Evolutionary conservation across 1,140 invertebrate species (phyloP), one percentile per base, ranked within the genome.

Genomic region (Trypoxylus dichotomus): DNA sequence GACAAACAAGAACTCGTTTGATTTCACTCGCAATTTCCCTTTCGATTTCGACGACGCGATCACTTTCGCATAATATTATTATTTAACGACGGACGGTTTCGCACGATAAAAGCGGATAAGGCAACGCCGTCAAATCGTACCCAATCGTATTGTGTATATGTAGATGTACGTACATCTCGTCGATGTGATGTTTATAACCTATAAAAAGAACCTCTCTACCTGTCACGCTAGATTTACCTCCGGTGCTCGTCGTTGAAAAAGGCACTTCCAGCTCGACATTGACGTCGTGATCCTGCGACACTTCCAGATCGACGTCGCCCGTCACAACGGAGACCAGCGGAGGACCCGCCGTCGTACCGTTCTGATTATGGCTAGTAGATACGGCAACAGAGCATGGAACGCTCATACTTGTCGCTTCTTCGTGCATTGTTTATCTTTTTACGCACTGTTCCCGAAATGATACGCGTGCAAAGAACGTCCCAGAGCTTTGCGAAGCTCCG

Each of bases 331-430:
- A 76, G 58, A 81, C 82, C 47, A 82, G 80, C 77, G 82, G 81
- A 60, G 80, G 80, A 54, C 15, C 47, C 13, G 60, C 21, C 60
- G 60, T 68, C 41, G 81, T 80, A 78, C 82, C 80, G 79, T 83
- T 83, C 79, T 84, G 81, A 68, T 82, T 83, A 76, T 83, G 83
- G 78, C 81, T 84, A 73, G 86, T 86, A 83, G 86, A 85, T 81
- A 85, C 86, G 85, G 86, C 86, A 85, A 86, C 86, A 83, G 86
- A 85, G 85, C 84, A 82, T 73, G 84, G 86, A 83, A 86, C 86
- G 86, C 85, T 87, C 83, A 85, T 84, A 82, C 82, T 84, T 80
- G 84, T 83, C 81, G 85, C 84, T 82, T 87, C 86, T 84, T 87
- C 86, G 83, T 87, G 86, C 86, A 87, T 87, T 85, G 82, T 86